phyloP scores from a whole-genome alignment of 1,140 invertebrate genomes.

The Diabrotica virgifera region DNA sequence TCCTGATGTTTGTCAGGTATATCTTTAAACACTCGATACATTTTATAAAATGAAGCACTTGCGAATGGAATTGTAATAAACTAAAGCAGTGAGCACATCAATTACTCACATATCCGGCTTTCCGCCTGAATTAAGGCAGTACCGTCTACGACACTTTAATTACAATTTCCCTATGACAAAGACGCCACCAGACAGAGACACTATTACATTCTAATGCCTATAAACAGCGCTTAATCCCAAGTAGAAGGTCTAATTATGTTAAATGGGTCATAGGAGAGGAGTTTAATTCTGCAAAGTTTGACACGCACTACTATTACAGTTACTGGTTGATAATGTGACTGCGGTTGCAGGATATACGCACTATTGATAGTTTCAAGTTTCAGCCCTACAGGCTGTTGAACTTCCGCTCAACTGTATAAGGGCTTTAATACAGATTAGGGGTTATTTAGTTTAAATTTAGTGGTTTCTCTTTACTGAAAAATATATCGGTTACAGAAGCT shows the following conservation, averaged over 20 bases:
- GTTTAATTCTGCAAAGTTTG: background rate
- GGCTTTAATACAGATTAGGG: background rate
- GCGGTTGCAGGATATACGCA: background rate
- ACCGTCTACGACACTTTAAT: no score
- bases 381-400: background rate
- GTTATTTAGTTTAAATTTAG: background rate
- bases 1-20: no score
- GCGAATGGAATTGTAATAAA: no score
- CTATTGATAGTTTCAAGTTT: slow-evolving; percentile 1
- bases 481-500: background rate
- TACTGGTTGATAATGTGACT: slow-evolving; percentile 2
- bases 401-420: background rate
- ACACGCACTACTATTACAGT: background rate
- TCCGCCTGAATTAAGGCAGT: no score
- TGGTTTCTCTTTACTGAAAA: background rate
- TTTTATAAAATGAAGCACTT: no score
- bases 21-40: no score
- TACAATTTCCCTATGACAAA: no score
- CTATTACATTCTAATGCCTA: no score
- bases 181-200: no score
- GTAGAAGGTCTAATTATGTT: background rate
- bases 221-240: background rate
- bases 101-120: no score
- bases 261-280: slow-evolving; percentile 2
- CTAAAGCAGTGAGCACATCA: no score